These are phyloP conservation scores for Gibbula magus DNA, from an alignment of 2,888 invertebrate genomes.

Conservation along the genomic window DNA sequence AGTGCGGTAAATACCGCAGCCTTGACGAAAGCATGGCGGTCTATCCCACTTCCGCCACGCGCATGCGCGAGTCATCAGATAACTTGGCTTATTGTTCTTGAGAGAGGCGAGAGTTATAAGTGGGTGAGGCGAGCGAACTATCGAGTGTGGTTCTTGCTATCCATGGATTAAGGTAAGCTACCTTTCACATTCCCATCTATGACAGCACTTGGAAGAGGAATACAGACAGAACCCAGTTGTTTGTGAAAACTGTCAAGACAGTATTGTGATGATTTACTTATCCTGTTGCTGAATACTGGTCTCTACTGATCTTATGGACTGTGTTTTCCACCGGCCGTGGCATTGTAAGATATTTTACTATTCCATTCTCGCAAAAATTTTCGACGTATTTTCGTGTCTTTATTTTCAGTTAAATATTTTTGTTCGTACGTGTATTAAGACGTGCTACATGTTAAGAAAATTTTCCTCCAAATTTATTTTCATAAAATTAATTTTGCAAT, in stretches of 20 bases:
- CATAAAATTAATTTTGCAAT: too few species aligned
- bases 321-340: not conserved
- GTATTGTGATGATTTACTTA: not conserved
- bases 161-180: slow-evolving; percentile 6
- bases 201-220: not conserved
- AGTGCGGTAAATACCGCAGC: slow-evolving; percentile 55
- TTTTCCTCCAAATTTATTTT: too few species aligned
- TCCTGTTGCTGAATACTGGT: not conserved
- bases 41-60: slow-evolving; percentile 28
- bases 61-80: slow-evolving; percentile 38
- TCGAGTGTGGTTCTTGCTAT: not conserved
- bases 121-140: not conserved
- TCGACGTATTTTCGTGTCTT: too few species aligned
- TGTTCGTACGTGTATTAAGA: too few species aligned
- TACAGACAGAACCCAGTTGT: not conserved
- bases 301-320: not conserved
- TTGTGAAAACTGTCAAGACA: slow-evolving; percentile 11
- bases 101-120: not conserved
- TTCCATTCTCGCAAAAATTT: not conserved
- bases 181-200: slow-evolving; percentile 3
- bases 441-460: too few species aligned
- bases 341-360: not conserved
- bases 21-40: slow-evolving; percentile 50
- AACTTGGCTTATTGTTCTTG: slow-evolving; percentile 2
- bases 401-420: too few species aligned